These are phyloP conservation scores for Eristalis intricaria DNA, from an alignment of 2,888 invertebrate genomes.

Conservation along the genomic window DNA sequence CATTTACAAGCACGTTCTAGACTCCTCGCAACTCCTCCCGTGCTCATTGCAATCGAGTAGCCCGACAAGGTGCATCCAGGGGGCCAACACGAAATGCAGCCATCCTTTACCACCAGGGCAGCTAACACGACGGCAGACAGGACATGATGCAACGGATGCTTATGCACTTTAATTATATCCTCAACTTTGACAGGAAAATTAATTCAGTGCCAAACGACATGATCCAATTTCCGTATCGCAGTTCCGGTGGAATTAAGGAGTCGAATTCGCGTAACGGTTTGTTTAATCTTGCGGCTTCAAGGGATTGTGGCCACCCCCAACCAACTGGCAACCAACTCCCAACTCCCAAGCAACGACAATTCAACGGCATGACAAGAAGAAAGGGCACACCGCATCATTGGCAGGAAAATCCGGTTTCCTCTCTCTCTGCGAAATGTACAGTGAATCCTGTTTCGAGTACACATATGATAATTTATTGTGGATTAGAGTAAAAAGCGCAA, in stretches of 20 bases:
- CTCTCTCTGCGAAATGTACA: slow-evolving; percentile 5
- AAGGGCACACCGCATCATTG: slow-evolving; percentile 1
- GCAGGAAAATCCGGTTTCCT: slow-evolving; percentile 12
- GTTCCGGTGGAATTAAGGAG: slow-evolving; percentile 23
- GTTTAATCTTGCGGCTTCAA: not conserved
- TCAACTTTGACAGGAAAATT: slow-evolving; percentile 31
- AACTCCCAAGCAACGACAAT: not conserved
- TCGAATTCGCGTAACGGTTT: slow-evolving; percentile 13
- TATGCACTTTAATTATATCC: slow-evolving; percentile 18
- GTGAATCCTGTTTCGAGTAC: not conserved
- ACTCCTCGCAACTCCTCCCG: not conserved
- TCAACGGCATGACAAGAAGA: not conserved
- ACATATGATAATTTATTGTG: slow-evolving; percentile 5
- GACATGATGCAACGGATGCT: not conserved
- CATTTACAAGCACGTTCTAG: not conserved
- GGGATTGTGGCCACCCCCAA: not conserved
- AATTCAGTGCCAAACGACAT: slow-evolving; percentile 25
- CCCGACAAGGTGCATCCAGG: not conserved
- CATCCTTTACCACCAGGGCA: not conserved
- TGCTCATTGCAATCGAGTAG: not conserved
- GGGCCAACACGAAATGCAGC: too few relatives aligned
- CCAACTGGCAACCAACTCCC: too few relatives aligned
- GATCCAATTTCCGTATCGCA: slow-evolving; percentile 33
- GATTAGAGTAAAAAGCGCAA: not conserved
- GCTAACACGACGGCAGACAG: not conserved